Evolutionary conservation across 2,113 vertebrate species (phyloP).

Genomic region (Melanostigma gelatinosum): DNA sequence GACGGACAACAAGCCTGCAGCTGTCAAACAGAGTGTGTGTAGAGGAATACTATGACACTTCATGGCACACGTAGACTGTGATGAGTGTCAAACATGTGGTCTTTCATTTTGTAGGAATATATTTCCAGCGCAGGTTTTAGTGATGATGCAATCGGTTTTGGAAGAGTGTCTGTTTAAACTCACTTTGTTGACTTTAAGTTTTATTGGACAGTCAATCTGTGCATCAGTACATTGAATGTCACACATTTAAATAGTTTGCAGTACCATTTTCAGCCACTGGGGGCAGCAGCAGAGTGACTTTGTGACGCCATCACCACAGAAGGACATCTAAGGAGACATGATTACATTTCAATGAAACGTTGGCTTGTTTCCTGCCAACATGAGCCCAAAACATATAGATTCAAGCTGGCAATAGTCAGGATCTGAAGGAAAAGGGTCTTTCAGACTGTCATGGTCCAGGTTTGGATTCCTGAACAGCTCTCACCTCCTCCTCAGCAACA

Average conservation of each 20-base stretch:
- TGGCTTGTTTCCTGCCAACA: constrained; percentile 6
- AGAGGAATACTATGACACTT: not conserved
- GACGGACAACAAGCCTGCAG: constrained; percentile 23
- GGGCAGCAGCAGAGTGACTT: constrained; percentile 5
- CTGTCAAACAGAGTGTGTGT: not conserved
- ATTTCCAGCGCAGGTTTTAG: not conserved
- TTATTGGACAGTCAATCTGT: not conserved
- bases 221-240: not conserved
- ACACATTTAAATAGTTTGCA: not conserved
- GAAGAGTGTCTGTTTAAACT: not conserved
- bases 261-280: constrained; percentile 36
- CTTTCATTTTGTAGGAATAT: not conserved
- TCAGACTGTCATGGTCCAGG: not conserved
- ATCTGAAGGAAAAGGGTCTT: not conserved
- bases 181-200: not conserved
- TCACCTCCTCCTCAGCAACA: constrained; percentile 10
- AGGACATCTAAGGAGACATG: constrained; percentile 11
- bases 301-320: not conserved
- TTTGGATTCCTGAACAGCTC: not conserved
- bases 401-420: not conserved
- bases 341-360: not conserved
- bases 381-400: not conserved
- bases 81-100: not conserved
- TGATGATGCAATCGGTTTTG: not conserved
- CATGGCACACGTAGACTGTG: not conserved